Conservation (phyloP, 2,888 invertebrate genomes). For the Melinaea marsaeus region DNA sequence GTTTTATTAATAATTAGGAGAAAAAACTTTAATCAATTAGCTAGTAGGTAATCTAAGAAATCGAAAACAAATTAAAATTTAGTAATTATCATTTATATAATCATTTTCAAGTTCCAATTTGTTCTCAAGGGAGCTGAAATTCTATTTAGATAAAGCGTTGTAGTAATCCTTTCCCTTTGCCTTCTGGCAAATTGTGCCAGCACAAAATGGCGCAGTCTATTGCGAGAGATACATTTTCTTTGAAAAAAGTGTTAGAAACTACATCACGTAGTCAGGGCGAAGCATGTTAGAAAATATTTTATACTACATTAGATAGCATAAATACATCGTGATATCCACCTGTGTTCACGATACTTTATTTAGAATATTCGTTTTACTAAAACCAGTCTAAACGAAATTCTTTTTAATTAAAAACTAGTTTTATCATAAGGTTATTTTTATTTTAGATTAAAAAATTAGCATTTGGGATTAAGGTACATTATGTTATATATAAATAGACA, state of each 20-base stretch:
- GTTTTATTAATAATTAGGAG: no score
- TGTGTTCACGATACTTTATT: no score
- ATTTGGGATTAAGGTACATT: no score
- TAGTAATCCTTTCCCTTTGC: neutral
- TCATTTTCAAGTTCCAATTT: neutral
- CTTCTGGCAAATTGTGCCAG: constrained; percentile 5
- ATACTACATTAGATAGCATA: no score
- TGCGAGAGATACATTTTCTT: neutral
- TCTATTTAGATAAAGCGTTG: neutral
- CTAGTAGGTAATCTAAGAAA: neutral
- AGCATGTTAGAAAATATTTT: neutral
- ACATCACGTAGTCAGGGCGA: neutral
- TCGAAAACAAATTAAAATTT: neutral
- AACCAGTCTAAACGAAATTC: no score
- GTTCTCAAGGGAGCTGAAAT: neutral
- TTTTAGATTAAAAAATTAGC: no score
- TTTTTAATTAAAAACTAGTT: no score
- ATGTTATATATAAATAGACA: no score
- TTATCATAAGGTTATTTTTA: no score
- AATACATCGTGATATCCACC: no score
- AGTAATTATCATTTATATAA: neutral
- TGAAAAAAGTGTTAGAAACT: neutral
- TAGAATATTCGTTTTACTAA: no score
- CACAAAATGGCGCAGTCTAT: constrained; percentile 1
- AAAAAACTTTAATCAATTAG: no score